phyloP scores from a whole-genome alignment of 30 jellyfish, hydroid and myxozoan genomes.

The Turritopsis rubra region DNA sequence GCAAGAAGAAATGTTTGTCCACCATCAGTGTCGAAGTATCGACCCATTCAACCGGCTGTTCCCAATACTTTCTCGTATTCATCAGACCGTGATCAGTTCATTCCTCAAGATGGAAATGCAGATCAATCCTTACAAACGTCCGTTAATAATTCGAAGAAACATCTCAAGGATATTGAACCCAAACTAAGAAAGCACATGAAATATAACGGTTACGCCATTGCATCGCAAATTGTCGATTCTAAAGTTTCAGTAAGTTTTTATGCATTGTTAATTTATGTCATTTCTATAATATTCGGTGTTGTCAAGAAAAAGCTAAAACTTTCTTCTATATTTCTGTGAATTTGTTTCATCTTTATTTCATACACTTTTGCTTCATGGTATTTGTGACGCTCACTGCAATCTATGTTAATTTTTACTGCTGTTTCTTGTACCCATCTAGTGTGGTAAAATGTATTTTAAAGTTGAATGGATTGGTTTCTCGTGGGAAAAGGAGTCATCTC shows the following conservation, averaged over 20 bases:
- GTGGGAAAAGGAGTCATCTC: background rate
- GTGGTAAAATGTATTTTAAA: constrained; percentile 4
- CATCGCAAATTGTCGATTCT: background rate
- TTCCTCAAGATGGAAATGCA: background rate
- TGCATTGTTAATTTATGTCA: background rate
- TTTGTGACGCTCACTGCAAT: background rate
- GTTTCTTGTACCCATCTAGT: background rate
- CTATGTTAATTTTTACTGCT: no score
- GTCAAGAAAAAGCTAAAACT: no score
- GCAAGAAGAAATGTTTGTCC: background rate
- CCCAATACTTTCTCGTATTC: background rate
- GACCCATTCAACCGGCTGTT: background rate
- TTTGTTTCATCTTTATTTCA: no score
- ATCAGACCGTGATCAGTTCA: background rate
- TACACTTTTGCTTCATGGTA: no score
- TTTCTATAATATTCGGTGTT: no score
- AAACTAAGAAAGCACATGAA: background rate
- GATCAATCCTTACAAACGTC: background rate
- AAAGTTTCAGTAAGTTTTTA: background rate
- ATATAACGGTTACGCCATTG: background rate
- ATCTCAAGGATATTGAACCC: no score
- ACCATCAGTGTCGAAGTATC: background rate
- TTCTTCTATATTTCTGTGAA: no score
- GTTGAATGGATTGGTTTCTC: background rate
- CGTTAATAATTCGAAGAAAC: background rate